Evolutionary conservation across 1,140 invertebrate genomes (phyloP).

Genomic region (Tetranychus urticae): DNA sequence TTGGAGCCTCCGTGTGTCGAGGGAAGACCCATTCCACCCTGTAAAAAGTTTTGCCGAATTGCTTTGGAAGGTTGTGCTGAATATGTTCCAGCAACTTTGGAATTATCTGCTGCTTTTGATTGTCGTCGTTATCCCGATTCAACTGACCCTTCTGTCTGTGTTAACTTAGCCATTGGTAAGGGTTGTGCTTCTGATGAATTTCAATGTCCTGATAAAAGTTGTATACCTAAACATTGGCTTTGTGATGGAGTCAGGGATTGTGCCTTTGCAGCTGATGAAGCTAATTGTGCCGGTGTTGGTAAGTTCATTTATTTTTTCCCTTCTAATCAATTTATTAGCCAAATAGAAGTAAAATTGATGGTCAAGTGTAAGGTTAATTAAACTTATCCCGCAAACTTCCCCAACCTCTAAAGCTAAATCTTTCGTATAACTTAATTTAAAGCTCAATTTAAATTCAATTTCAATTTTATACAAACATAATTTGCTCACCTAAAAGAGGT

Average conservation of each 20-base stretch:
- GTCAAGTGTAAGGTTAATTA: too few relatives aligned
- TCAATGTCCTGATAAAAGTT: slow-evolving; percentile 11
- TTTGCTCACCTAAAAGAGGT: too few relatives aligned
- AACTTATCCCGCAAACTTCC: too few relatives aligned
- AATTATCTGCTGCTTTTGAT: slow-evolving; percentile 29
- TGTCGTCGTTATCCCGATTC: slow-evolving; percentile 32
- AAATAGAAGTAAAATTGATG: too few relatives aligned
- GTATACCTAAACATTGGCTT: slow-evolving; percentile 7
- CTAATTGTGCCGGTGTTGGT: slow-evolving; percentile 15
- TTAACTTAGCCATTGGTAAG: slow-evolving; percentile 21
- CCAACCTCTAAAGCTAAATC: too few relatives aligned
- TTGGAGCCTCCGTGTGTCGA: slow-evolving; percentile 38
- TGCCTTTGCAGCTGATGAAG: slow-evolving; percentile 23
- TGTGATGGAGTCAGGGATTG: slow-evolving; percentile 14
- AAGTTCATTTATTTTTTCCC: neutral
- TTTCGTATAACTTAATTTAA: too few relatives aligned
- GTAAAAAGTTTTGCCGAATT: slow-evolving; percentile 35
- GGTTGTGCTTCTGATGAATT: slow-evolving; percentile 9
- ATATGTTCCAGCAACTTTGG: slow-evolving; percentile 26
- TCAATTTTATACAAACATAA: too few relatives aligned
- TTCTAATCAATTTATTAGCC: too few relatives aligned
- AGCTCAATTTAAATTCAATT: too few relatives aligned
- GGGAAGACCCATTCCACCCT: slow-evolving; percentile 31
- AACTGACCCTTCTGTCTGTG: slow-evolving; percentile 19
- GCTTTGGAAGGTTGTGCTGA: slow-evolving; percentile 34